Evolutionary conservation across 2,888 invertebrate species (phyloP), one percentile per base, ranked within the genome.

Genomic region (Hyposoter didymator): DNA sequence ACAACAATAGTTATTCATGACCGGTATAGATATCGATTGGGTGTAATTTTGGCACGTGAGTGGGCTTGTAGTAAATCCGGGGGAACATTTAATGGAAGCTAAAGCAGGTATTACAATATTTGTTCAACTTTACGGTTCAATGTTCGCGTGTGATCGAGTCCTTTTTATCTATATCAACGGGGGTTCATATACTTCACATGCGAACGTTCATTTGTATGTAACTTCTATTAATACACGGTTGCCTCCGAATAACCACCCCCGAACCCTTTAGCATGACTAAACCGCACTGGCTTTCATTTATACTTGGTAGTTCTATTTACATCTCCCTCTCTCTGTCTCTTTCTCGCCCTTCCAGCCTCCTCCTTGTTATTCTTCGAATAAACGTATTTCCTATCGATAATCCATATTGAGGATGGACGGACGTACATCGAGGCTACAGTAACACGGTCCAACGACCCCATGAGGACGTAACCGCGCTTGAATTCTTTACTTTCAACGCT

Each of bases 381-480:
- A 49, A 52, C 49, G 70, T 35, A 49, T 52, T 32, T 72, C 32
- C 28, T 22, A 69, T 69, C 69, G 69, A 69, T 69, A 69, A 69
- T 69, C 69, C 22, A 59, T n/a, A 59, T 22, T 62, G 69, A 47
- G 59, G 45, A 59, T 43, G 28, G 6, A 12, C 6, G n/a, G 22
- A 28, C 35, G 8, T 45, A 62, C 14, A 70, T 69, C 55, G 49
- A 59, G 45, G 55, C 35, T 17, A 14, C 70, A 78, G 12, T 28
- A 62, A 47, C 59, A 59, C 62, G 70, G 78, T 79, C 70, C 78
- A 79, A 79, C 22, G 59, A 79, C 70, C 70, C 19, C 47, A 62
- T 39, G 59, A 45, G 70, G 70, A 22, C 17, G 35, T 62, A 62
- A 79, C 47, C 66, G 45, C 70, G 66, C 49, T 43, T 28, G 52